These are phyloP conservation scores for Drosophila rhopaloa DNA, from an alignment of 1,140 invertebrate species.

Conservation along the genomic window DNA sequence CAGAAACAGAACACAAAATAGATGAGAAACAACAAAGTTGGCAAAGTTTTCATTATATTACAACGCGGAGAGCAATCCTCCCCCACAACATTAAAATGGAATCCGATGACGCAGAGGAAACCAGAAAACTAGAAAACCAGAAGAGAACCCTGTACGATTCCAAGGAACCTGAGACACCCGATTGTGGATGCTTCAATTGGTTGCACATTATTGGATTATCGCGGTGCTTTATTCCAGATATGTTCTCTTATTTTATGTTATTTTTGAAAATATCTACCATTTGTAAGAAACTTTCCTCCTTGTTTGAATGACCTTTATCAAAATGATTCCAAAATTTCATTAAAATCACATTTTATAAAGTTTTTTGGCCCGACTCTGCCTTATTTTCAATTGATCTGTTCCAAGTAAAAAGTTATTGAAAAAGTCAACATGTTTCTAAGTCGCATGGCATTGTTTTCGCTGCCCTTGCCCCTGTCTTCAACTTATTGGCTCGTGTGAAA, in stretches of 20 bases:
- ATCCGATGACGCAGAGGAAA: constrained; percentile 28
- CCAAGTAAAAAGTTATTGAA: background rate
- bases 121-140: background rate
- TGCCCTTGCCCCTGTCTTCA: constrained; percentile 26
- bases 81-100: constrained; percentile 2
- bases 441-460: constrained; percentile 9
- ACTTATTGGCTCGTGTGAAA: constrained; percentile 64
- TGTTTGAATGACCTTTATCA: too few species aligned
- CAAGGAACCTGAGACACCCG: constrained; percentile 11
- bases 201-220: background rate
- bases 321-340: too few species aligned
- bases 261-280: too few species aligned
- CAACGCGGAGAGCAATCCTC: constrained; percentile 2
- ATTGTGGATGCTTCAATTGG: constrained; percentile 1
- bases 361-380: background rate
- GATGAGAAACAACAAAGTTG: constrained; percentile 9
- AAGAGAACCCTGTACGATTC: constrained; percentile 1
- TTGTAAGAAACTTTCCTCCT: too few species aligned
- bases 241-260: too few species aligned
- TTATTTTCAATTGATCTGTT: background rate
- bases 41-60: constrained; percentile 24
- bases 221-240: background rate
- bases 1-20: background rate
- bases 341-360: too few species aligned
- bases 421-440: background rate